Percentiles rank a stretch among this genome's conserved stretches.
Conservation (phyloP, 2,797 vertebrate species). For the Anas georgica region DNA sequence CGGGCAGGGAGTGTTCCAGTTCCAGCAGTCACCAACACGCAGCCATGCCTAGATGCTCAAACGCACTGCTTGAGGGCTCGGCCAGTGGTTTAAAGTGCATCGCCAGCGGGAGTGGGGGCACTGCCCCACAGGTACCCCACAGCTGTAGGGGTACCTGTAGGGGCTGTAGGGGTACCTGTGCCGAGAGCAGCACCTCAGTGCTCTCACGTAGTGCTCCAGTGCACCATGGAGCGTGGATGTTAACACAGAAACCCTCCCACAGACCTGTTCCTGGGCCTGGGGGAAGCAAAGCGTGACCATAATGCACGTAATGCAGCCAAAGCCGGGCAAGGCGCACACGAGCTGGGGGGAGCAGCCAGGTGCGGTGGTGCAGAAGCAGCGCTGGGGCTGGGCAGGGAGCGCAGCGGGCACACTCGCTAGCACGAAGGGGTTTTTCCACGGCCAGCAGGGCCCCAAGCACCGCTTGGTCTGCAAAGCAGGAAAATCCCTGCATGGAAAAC, state of each 20-base stretch:
- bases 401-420: too few relatives aligned
- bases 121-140: not conserved
- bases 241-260: not conserved
- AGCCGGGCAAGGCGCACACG: rapidly evolving
- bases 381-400: not conserved
- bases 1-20: not conserved
- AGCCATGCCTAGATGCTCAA: too few relatives aligned
- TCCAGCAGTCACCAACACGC: not conserved
- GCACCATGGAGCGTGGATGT: rapidly evolving
- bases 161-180: too few relatives aligned
- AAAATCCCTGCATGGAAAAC: not conserved
- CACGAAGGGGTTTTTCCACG: not conserved
- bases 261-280: not conserved
- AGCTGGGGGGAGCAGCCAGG: rapidly evolving
- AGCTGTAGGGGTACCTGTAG: too few relatives aligned
- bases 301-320: rapidly evolving
- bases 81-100: not conserved
- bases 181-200: not conserved
- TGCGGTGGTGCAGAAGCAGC: not conserved
- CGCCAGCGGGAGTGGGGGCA: not conserved
- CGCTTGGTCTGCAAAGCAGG: rapidly evolving
- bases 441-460: not conserved
- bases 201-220: not conserved
- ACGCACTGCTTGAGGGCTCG: too few relatives aligned
- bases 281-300: rapidly evolving